A percentile compares a stretch with the other conserved stretches of the same genome.
Conservation (phyloP, 2,113 vertebrate genomes). For the Nansenia antarctica region DNA sequence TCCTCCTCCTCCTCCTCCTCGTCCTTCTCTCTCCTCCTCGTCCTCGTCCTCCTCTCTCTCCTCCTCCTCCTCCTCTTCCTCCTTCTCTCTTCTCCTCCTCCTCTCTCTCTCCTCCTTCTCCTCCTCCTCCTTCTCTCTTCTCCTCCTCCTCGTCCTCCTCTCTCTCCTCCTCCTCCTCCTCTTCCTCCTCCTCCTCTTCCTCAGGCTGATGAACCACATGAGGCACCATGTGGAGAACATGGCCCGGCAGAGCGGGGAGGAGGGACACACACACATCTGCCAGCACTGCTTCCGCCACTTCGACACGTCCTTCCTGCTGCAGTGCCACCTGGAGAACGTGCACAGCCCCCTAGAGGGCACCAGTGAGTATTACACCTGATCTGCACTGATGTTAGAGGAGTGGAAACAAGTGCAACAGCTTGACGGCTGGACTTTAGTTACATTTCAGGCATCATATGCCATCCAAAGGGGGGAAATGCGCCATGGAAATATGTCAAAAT, state of each 20-base stretch:
- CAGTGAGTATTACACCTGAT: conserved; percentile 68
- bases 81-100: not conserved
- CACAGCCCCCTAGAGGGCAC: conserved; percentile 82
- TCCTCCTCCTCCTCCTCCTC: no score
- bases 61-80: no score
- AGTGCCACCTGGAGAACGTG: conserved; percentile 88
- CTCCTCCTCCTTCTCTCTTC: not conserved
- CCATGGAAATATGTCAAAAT: no score
- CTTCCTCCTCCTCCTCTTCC: not conserved
- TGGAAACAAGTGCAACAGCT: no score
- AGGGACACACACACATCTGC: conserved; percentile 78
- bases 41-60: no score
- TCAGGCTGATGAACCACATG: conserved; percentile 93
- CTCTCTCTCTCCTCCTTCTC: not conserved
- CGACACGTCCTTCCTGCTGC: conserved; percentile 79
- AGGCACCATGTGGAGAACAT: conserved; percentile 81
- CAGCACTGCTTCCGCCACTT: conserved; percentile 88
- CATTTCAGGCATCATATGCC: no score
- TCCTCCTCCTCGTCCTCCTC: not conserved
- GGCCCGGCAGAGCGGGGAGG: conserved; percentile 74
- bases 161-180: not conserved
- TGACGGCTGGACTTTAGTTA: no score
- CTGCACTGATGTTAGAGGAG: no score
- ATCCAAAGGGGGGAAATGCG: no score
- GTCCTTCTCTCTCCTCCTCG: no score